Base-by-base conservation (phyloP, 2,888 invertebrate genomes). In the Clanis bilineata region DNA sequence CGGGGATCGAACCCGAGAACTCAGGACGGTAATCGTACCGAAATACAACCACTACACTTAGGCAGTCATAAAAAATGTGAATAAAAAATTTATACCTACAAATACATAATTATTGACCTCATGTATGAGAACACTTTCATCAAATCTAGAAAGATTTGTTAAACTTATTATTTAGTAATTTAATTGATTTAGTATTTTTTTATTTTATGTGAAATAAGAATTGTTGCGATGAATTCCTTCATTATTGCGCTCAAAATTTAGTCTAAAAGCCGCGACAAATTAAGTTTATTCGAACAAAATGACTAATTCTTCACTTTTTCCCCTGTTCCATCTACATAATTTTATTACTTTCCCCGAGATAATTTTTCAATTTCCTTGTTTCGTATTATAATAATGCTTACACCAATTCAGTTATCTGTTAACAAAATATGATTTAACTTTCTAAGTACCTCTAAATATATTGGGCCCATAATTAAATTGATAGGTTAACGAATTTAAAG, bases 281-380 rank as follows among this genome's bases (percentile, higher is more conserved):
- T 32, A 51, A 9, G 25, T 45, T 18, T 51, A 51, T 51, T 51
- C 7, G 28, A 51, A 32, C 28, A 51, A 51, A 32, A 51, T 51
- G 9, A 28, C 51, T 15, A 28, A 51, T 32, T 18, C 28, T 15
- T 18, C 47, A 51, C 18, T 51, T 51, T 51, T 51, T 28, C 28
- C 28, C 15, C 15, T 15, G 10, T 51, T 51, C 15, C 47, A 51
- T 51, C 18, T 28, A 28, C 47, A 28, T 51, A 51, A 51, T 51
- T 51, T 51, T 32, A 32, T 51, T 32, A 32, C 15, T 32, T 47
- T 47, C 28, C 28, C 18, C 10, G 28, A 32, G 18, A 15, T 32
- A 32, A 51, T 32, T 5, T 51, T 32, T 10, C 18, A 32, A 18
- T 51, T 51, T 51, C 18, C 4, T 18, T 51, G 18, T 51, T 51